phyloP scores from a whole-genome alignment of 2,797 vertebrate species.

The Gymnoscopelus microlampas region DNA sequence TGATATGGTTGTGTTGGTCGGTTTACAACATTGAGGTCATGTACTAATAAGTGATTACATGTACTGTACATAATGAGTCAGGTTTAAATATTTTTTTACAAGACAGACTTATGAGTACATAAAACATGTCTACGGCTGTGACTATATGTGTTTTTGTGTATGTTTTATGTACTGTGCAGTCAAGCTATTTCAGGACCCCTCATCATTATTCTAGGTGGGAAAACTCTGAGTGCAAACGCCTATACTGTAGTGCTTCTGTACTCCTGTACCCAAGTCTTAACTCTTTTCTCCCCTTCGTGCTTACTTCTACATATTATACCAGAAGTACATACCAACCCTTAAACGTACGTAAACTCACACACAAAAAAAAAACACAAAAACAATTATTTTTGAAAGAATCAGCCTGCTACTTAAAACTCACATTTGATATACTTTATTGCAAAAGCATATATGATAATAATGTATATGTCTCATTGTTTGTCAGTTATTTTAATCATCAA shows the following conservation, averaged over 20 bases:
- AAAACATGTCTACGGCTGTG: neutral
- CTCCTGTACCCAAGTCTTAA: too few relatives aligned
- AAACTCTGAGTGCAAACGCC: too few relatives aligned
- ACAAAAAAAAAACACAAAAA: too few relatives aligned
- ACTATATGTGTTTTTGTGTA: conserved; percentile 1
- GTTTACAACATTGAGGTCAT: neutral
- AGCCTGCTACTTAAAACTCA: neutral
- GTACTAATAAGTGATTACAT: neutral
- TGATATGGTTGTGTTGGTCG: conserved; percentile 1
- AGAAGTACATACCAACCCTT: too few relatives aligned
- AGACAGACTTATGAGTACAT: neutral
- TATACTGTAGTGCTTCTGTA: too few relatives aligned
- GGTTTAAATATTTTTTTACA: conserved; percentile 6
- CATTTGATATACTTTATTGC: conserved; percentile 72
- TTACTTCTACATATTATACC: too few relatives aligned
- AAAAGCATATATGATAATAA: conserved; percentile 67
- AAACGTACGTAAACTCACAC: neutral
- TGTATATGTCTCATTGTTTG: conserved; percentile 37
- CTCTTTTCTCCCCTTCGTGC: too few relatives aligned
- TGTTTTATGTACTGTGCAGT: neutral
- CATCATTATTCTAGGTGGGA: neutral
- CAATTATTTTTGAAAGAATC: neutral
- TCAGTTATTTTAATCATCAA: conserved; percentile 38
- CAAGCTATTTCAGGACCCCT: conserved; percentile 23
- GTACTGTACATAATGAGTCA: neutral